These are phyloP conservation scores for Hiodon tergisus DNA, from an alignment of 2,113 vertebrate genomes.

Conservation along the genomic window DNA sequence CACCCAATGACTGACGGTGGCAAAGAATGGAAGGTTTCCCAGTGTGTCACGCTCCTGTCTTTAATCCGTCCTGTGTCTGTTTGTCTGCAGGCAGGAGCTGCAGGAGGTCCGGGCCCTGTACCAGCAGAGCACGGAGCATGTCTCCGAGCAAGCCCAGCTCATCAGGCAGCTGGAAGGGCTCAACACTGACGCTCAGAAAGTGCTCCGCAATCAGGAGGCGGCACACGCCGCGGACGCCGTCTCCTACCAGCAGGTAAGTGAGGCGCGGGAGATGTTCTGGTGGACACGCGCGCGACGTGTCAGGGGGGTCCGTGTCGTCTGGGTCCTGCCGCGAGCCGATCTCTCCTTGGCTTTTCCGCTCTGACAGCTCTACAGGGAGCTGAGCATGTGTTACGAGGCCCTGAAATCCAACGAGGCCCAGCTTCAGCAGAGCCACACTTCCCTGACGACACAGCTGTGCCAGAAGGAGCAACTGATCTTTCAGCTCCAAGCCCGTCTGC, in stretches of 20 bases:
- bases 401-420: slow-evolving; percentile 69
- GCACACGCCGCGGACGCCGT: slow-evolving; percentile 71
- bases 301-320: neutral
- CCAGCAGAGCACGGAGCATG: slow-evolving; percentile 69
- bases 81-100: slow-evolving; percentile 63
- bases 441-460: slow-evolving; percentile 66
- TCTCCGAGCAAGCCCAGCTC: slow-evolving; percentile 74
- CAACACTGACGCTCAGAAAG: slow-evolving; percentile 74
- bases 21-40: neutral
- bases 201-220: slow-evolving; percentile 79
- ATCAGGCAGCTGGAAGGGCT: slow-evolving; percentile 83
- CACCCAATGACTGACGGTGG: too few species aligned
- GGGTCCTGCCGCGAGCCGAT: neutral
- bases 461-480: slow-evolving; percentile 69
- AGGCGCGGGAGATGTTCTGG: neutral
- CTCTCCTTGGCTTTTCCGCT: slow-evolving; percentile 24
- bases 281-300: neutral
- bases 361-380: slow-evolving; percentile 77
- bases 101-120: slow-evolving; percentile 75
- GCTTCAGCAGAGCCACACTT: slow-evolving; percentile 66
- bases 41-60: slow-evolving; percentile 11
- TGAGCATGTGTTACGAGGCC: slow-evolving; percentile 77
- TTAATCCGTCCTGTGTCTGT: neutral
- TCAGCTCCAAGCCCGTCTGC: slow-evolving; percentile 69
- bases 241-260: slow-evolving; percentile 77